These are phyloP conservation scores for Ptychodera flava DNA, from an alignment of 35 echinoderm and acorn worm genomes.

Conservation along the genomic window DNA sequence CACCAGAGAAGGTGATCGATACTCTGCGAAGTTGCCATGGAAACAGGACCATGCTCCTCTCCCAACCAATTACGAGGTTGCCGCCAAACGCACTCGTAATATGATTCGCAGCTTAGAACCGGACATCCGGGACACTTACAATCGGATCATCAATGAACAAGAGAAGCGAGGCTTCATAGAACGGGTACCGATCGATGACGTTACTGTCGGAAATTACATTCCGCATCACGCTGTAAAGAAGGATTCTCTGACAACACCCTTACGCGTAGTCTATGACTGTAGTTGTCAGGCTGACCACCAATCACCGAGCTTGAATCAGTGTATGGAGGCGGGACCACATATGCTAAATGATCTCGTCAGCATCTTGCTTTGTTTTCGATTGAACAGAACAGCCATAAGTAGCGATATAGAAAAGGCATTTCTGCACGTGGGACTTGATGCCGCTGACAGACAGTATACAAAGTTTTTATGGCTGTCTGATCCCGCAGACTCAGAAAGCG, in stretches of 20 bases:
- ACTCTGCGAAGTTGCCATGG: too few relatives aligned
- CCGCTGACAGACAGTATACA: constrained; percentile 6
- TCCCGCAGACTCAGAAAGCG: not conserved
- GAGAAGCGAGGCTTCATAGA: not conserved
- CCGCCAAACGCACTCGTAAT: not conserved
- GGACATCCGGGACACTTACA: not conserved
- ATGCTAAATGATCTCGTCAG: constrained; percentile 1
- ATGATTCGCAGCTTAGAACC: not conserved
- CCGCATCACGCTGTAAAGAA: not conserved
- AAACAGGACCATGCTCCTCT: too few relatives aligned
- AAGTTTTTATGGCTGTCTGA: constrained; percentile 6
- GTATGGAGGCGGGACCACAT: constrained; percentile 4
- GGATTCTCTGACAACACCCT: constrained; percentile 12
- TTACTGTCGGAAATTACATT: not conserved
- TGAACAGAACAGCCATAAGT: not conserved
- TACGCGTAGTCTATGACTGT: not conserved
- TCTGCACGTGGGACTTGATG: constrained; percentile 6
- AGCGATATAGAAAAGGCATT: constrained; percentile 16
- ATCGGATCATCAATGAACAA: not conserved
- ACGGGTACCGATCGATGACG: not conserved
- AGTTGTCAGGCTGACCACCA: not conserved
- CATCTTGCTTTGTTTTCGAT: constrained; percentile 2
- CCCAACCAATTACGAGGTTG: not conserved
- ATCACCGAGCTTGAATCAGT: not conserved
- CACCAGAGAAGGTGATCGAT: too few relatives aligned